Base-by-base conservation (phyloP, 92 coral and sea anemone species). In the Zoanthus solanderi region DNA sequence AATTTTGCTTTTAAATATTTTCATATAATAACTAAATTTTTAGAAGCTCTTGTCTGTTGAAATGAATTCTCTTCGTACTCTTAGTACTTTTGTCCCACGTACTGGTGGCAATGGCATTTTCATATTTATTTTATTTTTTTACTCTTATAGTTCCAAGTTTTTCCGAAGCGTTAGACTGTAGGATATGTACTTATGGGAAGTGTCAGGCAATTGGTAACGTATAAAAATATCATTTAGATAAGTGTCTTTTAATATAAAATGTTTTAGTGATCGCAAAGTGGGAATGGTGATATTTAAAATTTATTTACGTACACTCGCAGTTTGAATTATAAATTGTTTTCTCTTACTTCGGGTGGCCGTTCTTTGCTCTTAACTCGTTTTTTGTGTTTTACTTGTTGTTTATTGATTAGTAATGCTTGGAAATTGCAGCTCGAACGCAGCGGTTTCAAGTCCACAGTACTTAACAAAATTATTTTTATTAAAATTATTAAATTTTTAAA, bases 121-220 rank as follows among this genome's bases (percentile, higher is more conserved):
- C 61, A 42, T 37, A 63, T 72, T 85, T 67, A 32, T 66, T 57
- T 77, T 23, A 3, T 75, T 31, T 76, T 65, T 11, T 37, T 10
- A 18, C 18, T 72, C 44, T 87, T 66, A 46, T 42, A 95, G 98
- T 93, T 82, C 93, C 96, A 29, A 91, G 92, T 15, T 87, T 95
- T 86, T 95, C 98, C 37, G 94, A 93, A 76, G 86, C 96, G 15
- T 90, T 93, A 29, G 98, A 93, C 28, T 95, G 78, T 87, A 90
- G 94, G 71, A 76, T 92, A 13, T 95, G 98, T 83, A 91, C 93
- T 28, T 93, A 89, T 75, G 94, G 93, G 67, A 92, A 91, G 79
- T 95, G 98, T 75, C 94, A 95, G 72, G 93, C 90, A 75, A 93
- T 95, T 78, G 98, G 98, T 95, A 91, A 53, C 29, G 69, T 28